phyloP scores from a whole-genome alignment of 2,113 vertebrate species.

The Gnathonemus echidnorhynchus region DNA sequence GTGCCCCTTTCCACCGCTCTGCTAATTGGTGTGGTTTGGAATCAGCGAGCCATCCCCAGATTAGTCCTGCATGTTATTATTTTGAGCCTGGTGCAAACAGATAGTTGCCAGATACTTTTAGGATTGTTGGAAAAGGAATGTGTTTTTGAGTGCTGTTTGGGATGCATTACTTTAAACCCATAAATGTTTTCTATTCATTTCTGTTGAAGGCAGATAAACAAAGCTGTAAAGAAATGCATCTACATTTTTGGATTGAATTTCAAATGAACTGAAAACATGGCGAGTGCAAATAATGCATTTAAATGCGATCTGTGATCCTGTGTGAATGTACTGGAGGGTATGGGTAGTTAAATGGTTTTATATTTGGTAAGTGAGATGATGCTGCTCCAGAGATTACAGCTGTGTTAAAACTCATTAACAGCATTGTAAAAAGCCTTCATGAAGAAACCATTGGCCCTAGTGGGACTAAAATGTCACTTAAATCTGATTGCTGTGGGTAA shows the following conservation, averaged over 20 bases:
- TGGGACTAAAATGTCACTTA: constrained; percentile 25
- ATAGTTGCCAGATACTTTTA: background rate
- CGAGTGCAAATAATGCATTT: constrained; percentile 28
- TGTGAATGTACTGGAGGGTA: constrained; percentile 25
- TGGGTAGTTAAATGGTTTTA: constrained; percentile 26
- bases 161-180: background rate
- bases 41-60: background rate
- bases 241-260: background rate
- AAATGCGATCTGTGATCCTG: constrained; percentile 27
- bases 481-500: constrained; percentile 26
- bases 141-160: background rate
- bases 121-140: background rate
- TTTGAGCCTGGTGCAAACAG: background rate
- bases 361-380: constrained; percentile 35
- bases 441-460: constrained; percentile 32
- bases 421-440: constrained; percentile 28
- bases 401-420: constrained; percentile 34
- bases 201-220: background rate
- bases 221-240: background rate
- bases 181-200: background rate
- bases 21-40: background rate
- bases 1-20: background rate
- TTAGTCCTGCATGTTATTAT: background rate
- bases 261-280: constrained; percentile 23
- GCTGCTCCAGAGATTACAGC: constrained; percentile 30